A percentile compares a stretch with the other conserved stretches of the same genome.
Conservation (phyloP, 2,113 vertebrate species). For the Bubo scandiacus region DNA sequence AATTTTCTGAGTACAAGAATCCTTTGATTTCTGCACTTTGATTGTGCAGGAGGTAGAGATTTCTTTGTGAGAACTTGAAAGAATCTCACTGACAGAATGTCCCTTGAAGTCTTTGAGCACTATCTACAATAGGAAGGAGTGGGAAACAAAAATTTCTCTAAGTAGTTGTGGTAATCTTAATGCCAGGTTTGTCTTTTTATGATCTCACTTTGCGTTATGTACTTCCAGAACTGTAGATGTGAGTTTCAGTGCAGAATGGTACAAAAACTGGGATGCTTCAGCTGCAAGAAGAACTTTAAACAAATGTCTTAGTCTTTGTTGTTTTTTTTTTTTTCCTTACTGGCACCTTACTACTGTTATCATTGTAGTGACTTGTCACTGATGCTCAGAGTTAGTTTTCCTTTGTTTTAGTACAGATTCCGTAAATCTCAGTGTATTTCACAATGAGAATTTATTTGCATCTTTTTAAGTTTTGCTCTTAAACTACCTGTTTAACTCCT, state of each 20-base stretch:
- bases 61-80: background rate
- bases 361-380: background rate
- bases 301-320: background rate
- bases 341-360: background rate
- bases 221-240: background rate
- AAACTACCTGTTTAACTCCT: background rate
- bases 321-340: background rate
- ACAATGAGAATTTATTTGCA: background rate
- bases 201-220: background rate
- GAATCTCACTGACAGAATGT: background rate
- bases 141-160: background rate
- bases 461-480: background rate
- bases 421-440: background rate
- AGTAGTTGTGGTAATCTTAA: background rate
- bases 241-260: background rate
- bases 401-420: background rate
- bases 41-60: background rate
- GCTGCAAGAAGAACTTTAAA: background rate
- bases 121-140: background rate
- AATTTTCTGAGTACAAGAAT: background rate
- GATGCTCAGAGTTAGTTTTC: background rate
- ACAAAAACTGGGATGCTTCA: background rate
- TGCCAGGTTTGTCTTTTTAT: background rate
- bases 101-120: background rate
- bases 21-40: background rate